A percentile compares a stretch with the other conserved stretches of the same genome.
Evolutionary conservation across 1,140 invertebrate species (phyloP).

Genomic region (Bemisia tabaci): DNA sequence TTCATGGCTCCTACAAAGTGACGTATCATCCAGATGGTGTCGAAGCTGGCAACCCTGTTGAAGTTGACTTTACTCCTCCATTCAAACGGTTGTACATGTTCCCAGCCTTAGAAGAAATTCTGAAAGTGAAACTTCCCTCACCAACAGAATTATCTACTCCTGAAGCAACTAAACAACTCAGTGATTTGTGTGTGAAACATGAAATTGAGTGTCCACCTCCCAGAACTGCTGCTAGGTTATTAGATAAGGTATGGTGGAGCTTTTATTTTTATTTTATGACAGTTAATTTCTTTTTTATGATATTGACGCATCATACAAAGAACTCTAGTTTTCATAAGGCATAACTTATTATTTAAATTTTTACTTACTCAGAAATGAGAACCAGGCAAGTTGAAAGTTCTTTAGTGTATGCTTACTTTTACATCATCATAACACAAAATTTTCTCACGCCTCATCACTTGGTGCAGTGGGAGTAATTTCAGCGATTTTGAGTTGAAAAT

Average conservation of each 20-base stretch:
- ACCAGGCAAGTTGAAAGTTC: no score
- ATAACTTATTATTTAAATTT: no score
- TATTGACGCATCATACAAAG: no score
- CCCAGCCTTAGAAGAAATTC: conserved; percentile 65
- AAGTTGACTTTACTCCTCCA: conserved; percentile 96
- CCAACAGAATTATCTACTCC: conserved; percentile 47
- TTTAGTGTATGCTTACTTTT: no score
- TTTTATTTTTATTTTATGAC: no score
- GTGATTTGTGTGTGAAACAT: conserved; percentile 71
- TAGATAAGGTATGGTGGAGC: conserved; percentile 85
- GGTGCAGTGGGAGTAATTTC: no score
- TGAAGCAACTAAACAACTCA: conserved; percentile 59
- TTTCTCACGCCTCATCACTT: no score
- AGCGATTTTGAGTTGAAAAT: no score
- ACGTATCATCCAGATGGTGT: conserved; percentile 88
- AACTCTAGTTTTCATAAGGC: no score
- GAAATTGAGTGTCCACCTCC: conserved; percentile 85
- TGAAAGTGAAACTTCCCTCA: conserved; percentile 73
- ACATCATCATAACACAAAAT: no score
- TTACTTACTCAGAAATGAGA: no score
- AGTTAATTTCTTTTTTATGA: no score
- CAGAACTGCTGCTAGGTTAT: conserved; percentile 74
- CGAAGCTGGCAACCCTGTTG: conserved; percentile 56
- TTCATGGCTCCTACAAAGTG: conserved; percentile 56
- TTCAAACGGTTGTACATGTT: conserved; percentile 89